Base-by-base conservation (phyloP, 2,113 vertebrate genomes). In the Piaya cayana region DNA sequence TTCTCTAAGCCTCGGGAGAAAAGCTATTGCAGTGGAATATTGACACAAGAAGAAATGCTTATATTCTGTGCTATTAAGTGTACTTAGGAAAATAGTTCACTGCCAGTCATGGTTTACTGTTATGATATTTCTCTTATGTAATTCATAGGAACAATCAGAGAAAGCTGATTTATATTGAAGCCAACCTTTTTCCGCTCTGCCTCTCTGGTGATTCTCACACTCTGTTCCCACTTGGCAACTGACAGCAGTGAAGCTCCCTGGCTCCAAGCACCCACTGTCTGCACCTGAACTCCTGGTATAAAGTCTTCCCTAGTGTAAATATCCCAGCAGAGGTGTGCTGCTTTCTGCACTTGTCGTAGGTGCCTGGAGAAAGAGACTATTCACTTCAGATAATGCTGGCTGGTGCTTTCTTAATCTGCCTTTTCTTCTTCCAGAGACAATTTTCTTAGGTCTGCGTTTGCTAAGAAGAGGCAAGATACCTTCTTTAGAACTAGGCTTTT, bases 11-110 rank as follows among this genome's bases (percentile, higher is more conserved):
- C 78, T 74, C 7, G 0, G 84, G 86, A 95, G 91, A 64, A 75
- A 95, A 96, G 86, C 65, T 86, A 49, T 76, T 5, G 36, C 64
- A 17, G 67, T 43, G n/a, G 71, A 82, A 68, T 49, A 94, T 58
- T 82, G 63, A 71, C 45, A 18, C 42, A 60, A 86, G 85, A 79
- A 58, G 92, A 83, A 50, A 75, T 4, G 76, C 11, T 3, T 70
- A 79, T 62, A 32, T 70, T 23, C 93, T 86, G 34, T 39, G 22
- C 65, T 80, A 21, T 92, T 87, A 93, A 95, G 58, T 7, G 36
- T 88, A 50, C 60, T 91, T 81, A 94, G 52, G 32, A 58, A 79
- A 68, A 58, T 36, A 69, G 45, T 52, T 93, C 78, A 12, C 83
- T 76, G 77, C 90, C 90, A 86, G 78, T 76, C 74, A 37, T 20